A percentile compares a stretch with the other conserved stretches of the same genome.
Conservation (phyloP, 2,797 vertebrate species). For the Lacerta bilineata region DNA sequence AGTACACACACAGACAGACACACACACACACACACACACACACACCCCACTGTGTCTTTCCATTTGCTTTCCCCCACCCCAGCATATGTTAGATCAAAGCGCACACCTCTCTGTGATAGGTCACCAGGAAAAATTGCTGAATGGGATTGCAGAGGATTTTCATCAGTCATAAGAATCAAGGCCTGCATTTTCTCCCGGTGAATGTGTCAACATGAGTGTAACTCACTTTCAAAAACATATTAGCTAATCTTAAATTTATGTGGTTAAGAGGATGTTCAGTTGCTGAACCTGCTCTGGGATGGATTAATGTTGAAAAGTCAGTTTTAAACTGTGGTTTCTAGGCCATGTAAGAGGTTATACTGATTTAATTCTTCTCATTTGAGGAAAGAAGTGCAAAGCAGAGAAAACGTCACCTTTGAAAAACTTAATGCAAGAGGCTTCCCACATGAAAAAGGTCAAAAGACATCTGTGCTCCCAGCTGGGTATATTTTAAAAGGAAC, state of each 20-base stretch:
- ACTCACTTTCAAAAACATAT: slow-evolving; percentile 34
- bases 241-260: slow-evolving; percentile 5
- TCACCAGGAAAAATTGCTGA: slow-evolving; percentile 12
- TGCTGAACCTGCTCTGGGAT: background rate
- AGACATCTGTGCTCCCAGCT: background rate
- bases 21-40: background rate
- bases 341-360: background rate
- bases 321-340: slow-evolving; percentile 34
- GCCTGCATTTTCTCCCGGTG: slow-evolving; percentile 23
- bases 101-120: background rate
- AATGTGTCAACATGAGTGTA: slow-evolving; percentile 13
- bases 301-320: slow-evolving; percentile 21
- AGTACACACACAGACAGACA: background rate
- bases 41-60: background rate
- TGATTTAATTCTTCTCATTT: background rate
- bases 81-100: background rate
- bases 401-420: slow-evolving; percentile 15
- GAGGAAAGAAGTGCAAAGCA: slow-evolving; percentile 1
- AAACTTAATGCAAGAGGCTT: slow-evolving; percentile 19
- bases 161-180: slow-evolving; percentile 35
- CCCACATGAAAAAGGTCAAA: slow-evolving; percentile 33
- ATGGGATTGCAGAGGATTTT: slow-evolving; percentile 17
- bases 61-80: background rate
- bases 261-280: slow-evolving; percentile 8
- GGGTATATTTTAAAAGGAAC: background rate